Evolutionary conservation across 2,113 vertebrate species (phyloP).

Genomic region (Ginglymostoma cirratum): DNA sequence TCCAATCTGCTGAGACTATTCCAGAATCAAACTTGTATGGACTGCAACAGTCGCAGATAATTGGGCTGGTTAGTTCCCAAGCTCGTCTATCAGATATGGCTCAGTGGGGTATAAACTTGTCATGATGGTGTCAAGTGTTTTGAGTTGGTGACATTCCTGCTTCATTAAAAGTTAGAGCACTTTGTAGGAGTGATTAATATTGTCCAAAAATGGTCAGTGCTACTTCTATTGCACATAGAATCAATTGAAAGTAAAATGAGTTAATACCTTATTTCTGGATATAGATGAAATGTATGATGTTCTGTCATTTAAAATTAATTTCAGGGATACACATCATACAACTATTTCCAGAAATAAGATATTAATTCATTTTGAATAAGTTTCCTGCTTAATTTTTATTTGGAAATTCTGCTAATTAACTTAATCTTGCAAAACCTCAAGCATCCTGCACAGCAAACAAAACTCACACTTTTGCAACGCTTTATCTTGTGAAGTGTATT

Average conservation of each 20-base stretch:
- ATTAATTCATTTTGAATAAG: neutral
- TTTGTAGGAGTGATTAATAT: neutral
- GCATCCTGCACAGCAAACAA: neutral
- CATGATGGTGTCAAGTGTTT: neutral
- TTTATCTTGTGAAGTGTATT: neutral
- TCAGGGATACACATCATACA: no score
- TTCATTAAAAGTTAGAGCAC: neutral
- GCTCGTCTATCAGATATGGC: neutral
- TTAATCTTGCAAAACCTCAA: neutral
- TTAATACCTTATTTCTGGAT: no score
- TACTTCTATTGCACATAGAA: neutral
- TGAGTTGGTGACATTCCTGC: neutral
- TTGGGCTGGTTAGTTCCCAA: no score
- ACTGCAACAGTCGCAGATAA: neutral
- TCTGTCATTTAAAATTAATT: no score
- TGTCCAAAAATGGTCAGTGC: neutral
- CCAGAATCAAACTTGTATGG: slow-evolving; percentile 33
- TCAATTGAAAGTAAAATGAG: neutral
- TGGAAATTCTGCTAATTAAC: neutral
- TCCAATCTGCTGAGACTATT: no score
- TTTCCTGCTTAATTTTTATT: neutral
- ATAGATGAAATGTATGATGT: no score
- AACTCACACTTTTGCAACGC: neutral
- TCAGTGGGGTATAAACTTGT: neutral
- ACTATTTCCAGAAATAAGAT: no score